phyloP scores from a whole-genome alignment of 2,797 vertebrate species.

The Enteromius fasciolatus region DNA sequence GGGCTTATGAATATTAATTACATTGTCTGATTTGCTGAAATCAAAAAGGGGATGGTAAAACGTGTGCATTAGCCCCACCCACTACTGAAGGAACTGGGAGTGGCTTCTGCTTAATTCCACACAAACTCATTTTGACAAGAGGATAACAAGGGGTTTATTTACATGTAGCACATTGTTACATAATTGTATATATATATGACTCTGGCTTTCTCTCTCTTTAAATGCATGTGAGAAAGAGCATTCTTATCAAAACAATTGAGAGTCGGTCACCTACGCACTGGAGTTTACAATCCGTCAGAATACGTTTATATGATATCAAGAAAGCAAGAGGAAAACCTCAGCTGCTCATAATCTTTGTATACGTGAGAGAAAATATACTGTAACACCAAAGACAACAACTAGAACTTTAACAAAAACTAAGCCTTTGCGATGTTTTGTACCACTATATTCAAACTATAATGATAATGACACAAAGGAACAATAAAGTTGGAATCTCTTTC shows the following conservation, averaged over 20 bases:
- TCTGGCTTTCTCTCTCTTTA: not conserved
- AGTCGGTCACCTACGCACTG: not conserved
- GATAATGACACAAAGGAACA: not conserved
- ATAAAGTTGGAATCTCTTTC: not conserved
- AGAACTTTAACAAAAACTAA: not conserved
- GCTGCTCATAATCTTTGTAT: not conserved
- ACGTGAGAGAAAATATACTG: not conserved
- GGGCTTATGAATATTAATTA: not conserved
- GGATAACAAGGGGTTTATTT: not conserved
- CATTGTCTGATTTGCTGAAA: not conserved
- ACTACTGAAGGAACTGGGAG: not conserved
- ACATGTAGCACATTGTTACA: not conserved
- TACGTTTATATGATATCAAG: slow-evolving; percentile 1
- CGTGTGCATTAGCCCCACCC: not conserved
- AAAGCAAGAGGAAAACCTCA: not conserved
- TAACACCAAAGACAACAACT: not conserved
- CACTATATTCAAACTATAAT: not conserved
- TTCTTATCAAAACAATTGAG: not conserved
- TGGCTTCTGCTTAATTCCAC: not conserved
- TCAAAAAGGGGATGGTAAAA: not conserved
- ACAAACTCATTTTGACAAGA: not conserved
- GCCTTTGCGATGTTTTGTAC: not conserved
- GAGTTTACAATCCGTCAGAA: not conserved
- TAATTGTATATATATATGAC: not conserved
- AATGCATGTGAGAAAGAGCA: not conserved